phyloP scores from a whole-genome alignment of 2,113 vertebrate genomes.

The Catharus fuscescens region DNA sequence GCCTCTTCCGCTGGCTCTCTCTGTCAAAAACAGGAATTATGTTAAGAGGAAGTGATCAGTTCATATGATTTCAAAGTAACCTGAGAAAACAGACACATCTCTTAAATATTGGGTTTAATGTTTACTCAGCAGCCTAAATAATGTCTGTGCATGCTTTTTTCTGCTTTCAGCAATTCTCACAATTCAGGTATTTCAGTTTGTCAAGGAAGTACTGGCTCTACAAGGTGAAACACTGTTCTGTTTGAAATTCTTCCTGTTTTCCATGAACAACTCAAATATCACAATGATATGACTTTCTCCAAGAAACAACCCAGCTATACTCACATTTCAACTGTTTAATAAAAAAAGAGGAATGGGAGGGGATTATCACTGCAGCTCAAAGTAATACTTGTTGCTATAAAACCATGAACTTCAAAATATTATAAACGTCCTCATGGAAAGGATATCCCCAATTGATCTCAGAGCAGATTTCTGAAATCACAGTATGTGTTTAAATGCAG shows the following conservation, averaged over 20 bases:
- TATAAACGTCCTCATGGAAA: neutral
- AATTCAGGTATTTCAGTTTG: neutral
- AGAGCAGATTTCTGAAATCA: neutral
- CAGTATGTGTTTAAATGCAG: neutral
- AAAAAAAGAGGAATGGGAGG: neutral
- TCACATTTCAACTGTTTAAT: neutral
- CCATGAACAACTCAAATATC: neutral
- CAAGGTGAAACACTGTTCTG: neutral
- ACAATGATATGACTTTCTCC: neutral
- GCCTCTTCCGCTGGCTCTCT: slow-evolving; percentile 99
- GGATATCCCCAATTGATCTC: neutral
- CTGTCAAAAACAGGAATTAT: slow-evolving; percentile 69
- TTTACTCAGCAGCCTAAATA: neutral
- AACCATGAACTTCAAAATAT: neutral
- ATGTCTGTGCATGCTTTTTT: neutral
- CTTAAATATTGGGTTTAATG: neutral
- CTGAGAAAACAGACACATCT: neutral
- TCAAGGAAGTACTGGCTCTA: neutral
- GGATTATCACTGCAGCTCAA: neutral
- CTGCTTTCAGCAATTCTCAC: neutral
- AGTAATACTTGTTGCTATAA: neutral
- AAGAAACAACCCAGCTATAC: neutral
- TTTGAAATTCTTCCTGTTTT: neutral
- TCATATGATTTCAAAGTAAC: neutral
- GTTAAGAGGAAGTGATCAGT: neutral